phyloP scores from a whole-genome alignment of 2,113 vertebrate species.

The Candoia aspera region DNA sequence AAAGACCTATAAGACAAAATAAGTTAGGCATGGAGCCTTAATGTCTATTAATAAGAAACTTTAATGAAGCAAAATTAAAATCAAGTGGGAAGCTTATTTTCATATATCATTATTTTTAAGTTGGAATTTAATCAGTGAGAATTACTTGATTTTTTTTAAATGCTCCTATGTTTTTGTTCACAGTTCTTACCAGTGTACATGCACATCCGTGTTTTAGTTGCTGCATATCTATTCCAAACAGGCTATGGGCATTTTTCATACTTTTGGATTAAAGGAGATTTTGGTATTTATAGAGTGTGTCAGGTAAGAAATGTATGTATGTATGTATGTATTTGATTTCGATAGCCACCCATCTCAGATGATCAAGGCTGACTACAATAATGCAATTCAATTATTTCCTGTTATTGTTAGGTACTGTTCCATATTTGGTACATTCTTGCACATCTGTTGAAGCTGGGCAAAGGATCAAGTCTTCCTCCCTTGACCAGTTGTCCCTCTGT shows the following conservation, averaged over 20 bases:
- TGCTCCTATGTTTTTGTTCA: constrained; percentile 52
- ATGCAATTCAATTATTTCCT: not conserved
- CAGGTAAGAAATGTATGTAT: constrained; percentile 78
- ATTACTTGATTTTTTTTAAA: not conserved
- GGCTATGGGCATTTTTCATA: constrained; percentile 98
- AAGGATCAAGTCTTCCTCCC: not conserved
- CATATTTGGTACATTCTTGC: not conserved
- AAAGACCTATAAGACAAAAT: not conserved
- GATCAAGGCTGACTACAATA: not conserved
- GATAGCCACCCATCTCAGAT: too few species aligned
- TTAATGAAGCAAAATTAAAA: not conserved
- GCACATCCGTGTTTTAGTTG: constrained; percentile 95
- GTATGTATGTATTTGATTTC: too few species aligned
- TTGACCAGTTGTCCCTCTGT: not conserved
- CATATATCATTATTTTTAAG: not conserved
- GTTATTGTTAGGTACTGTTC: too few species aligned
- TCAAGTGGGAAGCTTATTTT: not conserved
- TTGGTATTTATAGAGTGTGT: constrained; percentile 93
- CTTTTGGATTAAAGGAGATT: constrained; percentile 98
- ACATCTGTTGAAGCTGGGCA: not conserved
- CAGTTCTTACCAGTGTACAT: constrained; percentile 99
- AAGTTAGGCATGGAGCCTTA: not conserved
- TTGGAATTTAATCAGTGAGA: not conserved
- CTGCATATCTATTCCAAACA: constrained; percentile 96
- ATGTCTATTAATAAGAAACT: not conserved